These are phyloP conservation scores for Lagodon rhomboides DNA, from an alignment of 2,797 vertebrate species.

Conservation along the genomic window DNA sequence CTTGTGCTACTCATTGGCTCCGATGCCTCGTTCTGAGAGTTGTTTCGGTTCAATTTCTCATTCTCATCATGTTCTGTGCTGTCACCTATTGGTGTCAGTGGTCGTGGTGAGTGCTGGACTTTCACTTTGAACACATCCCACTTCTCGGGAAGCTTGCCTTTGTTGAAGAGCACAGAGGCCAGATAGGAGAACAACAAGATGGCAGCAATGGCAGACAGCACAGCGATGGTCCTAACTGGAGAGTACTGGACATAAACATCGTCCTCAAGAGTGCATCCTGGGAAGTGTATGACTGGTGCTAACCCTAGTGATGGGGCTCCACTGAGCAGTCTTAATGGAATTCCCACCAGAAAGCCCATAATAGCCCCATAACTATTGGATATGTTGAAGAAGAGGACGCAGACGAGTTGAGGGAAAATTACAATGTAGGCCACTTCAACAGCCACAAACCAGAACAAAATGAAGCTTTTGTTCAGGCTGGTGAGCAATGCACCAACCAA, in stretches of 20 bases:
- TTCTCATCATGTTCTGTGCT: neutral
- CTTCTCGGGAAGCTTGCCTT: conserved; percentile 48
- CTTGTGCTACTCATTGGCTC: conserved; percentile 4
- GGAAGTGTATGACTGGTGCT: too few relatives aligned
- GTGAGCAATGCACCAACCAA: neutral
- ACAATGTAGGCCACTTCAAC: neutral
- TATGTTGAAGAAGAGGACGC: neutral
- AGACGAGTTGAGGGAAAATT: conserved; percentile 1
- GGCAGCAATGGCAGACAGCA: too few relatives aligned
- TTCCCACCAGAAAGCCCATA: too few relatives aligned
- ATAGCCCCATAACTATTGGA: conserved; percentile 2
- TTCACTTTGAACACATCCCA: conserved; percentile 57
- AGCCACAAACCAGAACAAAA: neutral
- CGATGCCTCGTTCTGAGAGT: neutral
- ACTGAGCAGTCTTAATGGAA: too few relatives aligned
- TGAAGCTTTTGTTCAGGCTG: neutral
- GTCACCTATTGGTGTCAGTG: neutral
- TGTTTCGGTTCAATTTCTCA: neutral
- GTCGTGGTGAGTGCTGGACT: neutral
- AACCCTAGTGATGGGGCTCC: too few relatives aligned
- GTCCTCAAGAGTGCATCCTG: too few relatives aligned
- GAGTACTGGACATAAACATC: too few relatives aligned
- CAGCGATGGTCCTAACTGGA: too few relatives aligned
- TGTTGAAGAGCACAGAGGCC: too few relatives aligned
- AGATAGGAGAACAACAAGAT: too few relatives aligned